Percentiles rank a stretch among this genome's conserved stretches.
These are phyloP conservation scores for Actenoides hombroni DNA, from an alignment of 2,113 vertebrate species.

Conservation along the genomic window DNA sequence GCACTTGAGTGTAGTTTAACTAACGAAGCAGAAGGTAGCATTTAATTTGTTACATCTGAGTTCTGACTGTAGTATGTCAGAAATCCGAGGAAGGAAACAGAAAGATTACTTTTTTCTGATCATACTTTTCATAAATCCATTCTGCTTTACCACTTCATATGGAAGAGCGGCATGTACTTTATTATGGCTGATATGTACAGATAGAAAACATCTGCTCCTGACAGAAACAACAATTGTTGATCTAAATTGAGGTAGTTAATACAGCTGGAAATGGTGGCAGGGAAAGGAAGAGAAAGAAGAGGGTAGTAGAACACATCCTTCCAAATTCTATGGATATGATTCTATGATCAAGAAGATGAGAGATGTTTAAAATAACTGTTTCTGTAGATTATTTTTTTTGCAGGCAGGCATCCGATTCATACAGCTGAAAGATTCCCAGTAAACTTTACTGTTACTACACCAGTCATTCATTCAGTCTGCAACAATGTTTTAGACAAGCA, in stretches of 20 bases:
- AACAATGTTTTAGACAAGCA: neutral
- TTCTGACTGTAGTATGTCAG: neutral
- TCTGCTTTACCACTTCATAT: neutral
- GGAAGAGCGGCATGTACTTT: neutral
- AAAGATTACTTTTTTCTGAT: neutral
- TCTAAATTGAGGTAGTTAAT: neutral
- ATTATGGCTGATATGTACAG: neutral
- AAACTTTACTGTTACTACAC: neutral
- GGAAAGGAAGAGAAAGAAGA: neutral
- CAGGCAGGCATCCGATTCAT: neutral
- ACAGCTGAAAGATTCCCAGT: neutral
- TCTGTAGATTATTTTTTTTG: too few species aligned
- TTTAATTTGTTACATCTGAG: fast-evolving
- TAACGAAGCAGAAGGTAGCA: neutral
- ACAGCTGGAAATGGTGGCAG: neutral
- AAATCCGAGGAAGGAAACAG: neutral
- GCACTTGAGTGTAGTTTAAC: neutral
- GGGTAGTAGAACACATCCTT: neutral
- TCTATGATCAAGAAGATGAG: too few species aligned
- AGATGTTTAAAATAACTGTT: too few species aligned
- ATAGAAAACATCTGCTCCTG: neutral
- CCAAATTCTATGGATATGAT: too few species aligned
- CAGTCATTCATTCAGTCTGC: neutral
- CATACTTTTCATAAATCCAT: neutral
- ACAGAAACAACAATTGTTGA: neutral